phyloP scores from a whole-genome alignment of 1,140 invertebrate species.

The Drosophila sechellia region DNA sequence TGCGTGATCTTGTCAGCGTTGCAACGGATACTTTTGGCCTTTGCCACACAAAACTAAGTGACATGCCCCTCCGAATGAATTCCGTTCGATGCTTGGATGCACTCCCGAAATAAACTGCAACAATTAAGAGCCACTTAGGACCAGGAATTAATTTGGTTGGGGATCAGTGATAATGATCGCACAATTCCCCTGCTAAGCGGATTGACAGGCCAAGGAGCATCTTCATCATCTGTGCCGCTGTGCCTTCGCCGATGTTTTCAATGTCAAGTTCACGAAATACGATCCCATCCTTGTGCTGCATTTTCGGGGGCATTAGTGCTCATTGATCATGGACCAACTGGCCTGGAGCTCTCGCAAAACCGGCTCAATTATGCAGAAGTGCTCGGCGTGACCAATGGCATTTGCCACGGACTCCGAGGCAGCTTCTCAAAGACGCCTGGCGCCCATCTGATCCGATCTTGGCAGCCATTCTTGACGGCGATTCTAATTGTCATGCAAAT shows the following conservation, averaged over 20 bases:
- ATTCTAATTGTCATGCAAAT: conserved; percentile 77
- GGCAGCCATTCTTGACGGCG: conserved; percentile 30
- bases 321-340: conserved; percentile 18
- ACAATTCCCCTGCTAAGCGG: conserved; percentile 28
- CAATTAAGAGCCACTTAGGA: conserved; percentile 68
- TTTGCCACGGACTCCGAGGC: conserved; percentile 47
- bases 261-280: conserved; percentile 78
- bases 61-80: conserved; percentile 40
- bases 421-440: conserved; percentile 73
- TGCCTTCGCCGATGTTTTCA: conserved; percentile 50
- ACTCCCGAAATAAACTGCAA: conserved; percentile 67
- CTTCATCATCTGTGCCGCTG: conserved; percentile 3
- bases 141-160: conserved; percentile 53
- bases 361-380: conserved; percentile 72
- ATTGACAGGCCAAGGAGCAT: conserved; percentile 53
- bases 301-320: conserved; percentile 45
- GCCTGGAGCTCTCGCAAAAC: conserved; percentile 20
- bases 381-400: conserved; percentile 59
- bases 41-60: conserved; percentile 14
- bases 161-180: conserved; percentile 67
- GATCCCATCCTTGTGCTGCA: conserved; percentile 50
- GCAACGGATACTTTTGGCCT: conserved; percentile 64
- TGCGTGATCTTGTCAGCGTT: conserved; percentile 77
- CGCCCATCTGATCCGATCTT: conserved; percentile 45
- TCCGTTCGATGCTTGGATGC: conserved; percentile 47